Conservation (phyloP, 2,113 vertebrate species). For the Jacana jacana region DNA sequence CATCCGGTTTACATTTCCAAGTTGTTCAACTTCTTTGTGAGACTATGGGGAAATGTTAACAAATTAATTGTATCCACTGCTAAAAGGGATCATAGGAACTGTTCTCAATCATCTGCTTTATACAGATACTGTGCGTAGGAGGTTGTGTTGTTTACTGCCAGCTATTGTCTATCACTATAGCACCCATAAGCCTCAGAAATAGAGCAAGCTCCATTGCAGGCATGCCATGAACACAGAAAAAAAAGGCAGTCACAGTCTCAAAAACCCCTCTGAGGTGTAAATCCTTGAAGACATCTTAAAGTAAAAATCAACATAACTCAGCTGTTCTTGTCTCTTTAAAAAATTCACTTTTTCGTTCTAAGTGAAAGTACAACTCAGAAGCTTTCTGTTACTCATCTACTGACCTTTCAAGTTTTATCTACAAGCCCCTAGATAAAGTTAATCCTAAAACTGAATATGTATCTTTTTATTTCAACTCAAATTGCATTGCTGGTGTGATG, state of each 20-base stretch:
- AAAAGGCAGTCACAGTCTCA: background rate
- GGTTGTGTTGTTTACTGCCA: background rate
- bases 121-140: background rate
- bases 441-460: background rate
- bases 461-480: constrained; percentile 51
- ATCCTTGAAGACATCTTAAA: background rate
- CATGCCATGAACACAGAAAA: background rate
- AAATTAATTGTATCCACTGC: constrained; percentile 14
- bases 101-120: background rate
- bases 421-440: background rate
- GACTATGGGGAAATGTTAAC: background rate
- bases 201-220: background rate
- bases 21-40: background rate
- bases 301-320: background rate
- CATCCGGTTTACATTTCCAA: background rate
- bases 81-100: background rate
- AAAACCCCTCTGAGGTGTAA: background rate
- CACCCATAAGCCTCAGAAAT: background rate
- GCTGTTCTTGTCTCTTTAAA: background rate
- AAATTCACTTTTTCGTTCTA: background rate
- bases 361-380: background rate
- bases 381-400: background rate
- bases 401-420: constrained; percentile 14
- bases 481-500: background rate
- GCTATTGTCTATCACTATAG: background rate